These are phyloP conservation scores for Stegophylla sp. DNA, from an alignment of 2,888 invertebrate genomes.

Conservation along the genomic window DNA sequence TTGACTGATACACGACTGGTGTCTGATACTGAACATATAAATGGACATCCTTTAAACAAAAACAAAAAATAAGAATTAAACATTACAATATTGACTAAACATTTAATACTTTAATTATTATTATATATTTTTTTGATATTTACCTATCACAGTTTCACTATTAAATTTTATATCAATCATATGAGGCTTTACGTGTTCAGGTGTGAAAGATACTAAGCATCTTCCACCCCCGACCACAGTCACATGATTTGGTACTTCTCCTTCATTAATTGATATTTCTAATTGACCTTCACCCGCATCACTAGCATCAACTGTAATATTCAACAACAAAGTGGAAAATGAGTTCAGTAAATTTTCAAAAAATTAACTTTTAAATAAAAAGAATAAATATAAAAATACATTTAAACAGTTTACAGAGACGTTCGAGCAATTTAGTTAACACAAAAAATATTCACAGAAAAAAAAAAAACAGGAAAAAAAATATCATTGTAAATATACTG, in stretches of 20 bases:
- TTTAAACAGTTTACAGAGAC: too few relatives aligned
- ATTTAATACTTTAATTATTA: conserved; percentile 17
- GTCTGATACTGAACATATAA: conserved; percentile 83
- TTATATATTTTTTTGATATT: too few relatives aligned
- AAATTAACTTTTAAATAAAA: too few relatives aligned
- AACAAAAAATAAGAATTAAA: conserved; percentile 26
- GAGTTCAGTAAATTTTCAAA: background rate
- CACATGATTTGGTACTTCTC: conserved; percentile 98
- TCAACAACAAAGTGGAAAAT: conserved; percentile 39
- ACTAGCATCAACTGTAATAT: conserved; percentile 88
- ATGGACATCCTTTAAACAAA: conserved; percentile 76
- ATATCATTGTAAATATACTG: too few relatives aligned
- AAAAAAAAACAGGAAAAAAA: too few relatives aligned
- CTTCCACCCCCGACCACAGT: conserved; percentile 92
- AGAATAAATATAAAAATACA: too few relatives aligned
- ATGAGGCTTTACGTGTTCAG: conserved; percentile 88
- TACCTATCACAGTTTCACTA: conserved; percentile 86
- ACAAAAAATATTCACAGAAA: too few relatives aligned
- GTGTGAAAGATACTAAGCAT: conserved; percentile 92
- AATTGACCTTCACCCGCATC: conserved; percentile 98
- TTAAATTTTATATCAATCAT: conserved; percentile 95
- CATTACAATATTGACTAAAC: conserved; percentile 8
- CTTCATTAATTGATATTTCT: conserved; percentile 99
- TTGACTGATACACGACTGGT: conserved; percentile 78
- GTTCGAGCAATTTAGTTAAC: too few relatives aligned